A percentile compares a stretch with the other conserved stretches of the same genome.
Evolutionary conservation across 2,888 invertebrate species (phyloP).

Genomic region (Caenorhabditis wallacei): DNA sequence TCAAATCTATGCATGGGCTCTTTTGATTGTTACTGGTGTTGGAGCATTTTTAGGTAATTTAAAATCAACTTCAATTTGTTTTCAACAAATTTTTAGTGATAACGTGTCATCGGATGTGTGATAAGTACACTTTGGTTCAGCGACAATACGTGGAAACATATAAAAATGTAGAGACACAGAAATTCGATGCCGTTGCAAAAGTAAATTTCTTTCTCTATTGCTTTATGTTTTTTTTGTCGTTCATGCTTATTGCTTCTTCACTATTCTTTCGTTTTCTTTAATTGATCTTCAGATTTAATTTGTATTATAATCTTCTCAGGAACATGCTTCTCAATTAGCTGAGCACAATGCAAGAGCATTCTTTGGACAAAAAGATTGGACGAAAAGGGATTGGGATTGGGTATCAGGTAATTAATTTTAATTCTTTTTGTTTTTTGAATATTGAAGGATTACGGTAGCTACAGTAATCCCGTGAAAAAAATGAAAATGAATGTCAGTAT

Average conservation of each 20-base stretch:
- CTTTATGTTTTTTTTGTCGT: constrained; percentile 6
- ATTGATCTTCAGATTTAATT: not conserved
- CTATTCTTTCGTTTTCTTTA: constrained; percentile 9
- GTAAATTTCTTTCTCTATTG: constrained; percentile 61
- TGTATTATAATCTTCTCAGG: constrained; percentile 49
- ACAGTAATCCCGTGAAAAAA: too few relatives aligned
- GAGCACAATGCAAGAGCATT: constrained; percentile 77
- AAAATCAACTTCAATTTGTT: not conserved
- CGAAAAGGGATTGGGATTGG: constrained; percentile 81
- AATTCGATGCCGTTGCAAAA: constrained; percentile 77
- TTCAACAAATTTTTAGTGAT: constrained; percentile 62
- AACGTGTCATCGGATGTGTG: constrained; percentile 77
- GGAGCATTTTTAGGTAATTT: constrained; percentile 70
- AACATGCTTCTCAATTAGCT: constrained; percentile 75
- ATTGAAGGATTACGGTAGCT: too few relatives aligned
- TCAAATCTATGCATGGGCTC: constrained; percentile 77
- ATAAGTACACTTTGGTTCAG: constrained; percentile 80
- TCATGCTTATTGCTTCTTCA: constrained; percentile 17
- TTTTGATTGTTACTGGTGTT: constrained; percentile 72
- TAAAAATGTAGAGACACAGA: constrained; percentile 75
- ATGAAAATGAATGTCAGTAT: too few relatives aligned
- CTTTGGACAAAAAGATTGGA: constrained; percentile 74
- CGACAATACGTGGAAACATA: constrained; percentile 78
- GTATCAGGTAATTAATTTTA: constrained; percentile 63
- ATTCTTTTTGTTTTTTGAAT: not conserved